A percentile compares a stretch with the other conserved stretches of the same genome.
Evolutionary conservation across 2,888 invertebrate genomes (phyloP).

Genomic region (Nysson spinosus): DNA sequence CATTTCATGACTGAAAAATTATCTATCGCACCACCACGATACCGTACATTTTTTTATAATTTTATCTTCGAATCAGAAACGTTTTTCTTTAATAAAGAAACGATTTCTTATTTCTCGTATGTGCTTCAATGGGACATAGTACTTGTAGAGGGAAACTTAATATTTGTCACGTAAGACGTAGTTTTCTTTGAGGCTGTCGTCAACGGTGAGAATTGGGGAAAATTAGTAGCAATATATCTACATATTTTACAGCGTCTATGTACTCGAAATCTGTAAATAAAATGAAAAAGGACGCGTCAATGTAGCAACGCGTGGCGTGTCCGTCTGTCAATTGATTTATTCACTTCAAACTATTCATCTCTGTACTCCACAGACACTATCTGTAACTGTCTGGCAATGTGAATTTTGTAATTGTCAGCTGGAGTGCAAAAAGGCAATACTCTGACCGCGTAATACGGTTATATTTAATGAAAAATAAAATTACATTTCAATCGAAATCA

Average conservation of each 20-base stretch:
- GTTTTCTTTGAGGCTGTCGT: conserved; percentile 12
- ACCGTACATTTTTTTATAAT: no score
- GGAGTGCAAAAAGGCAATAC: conserved; percentile 49
- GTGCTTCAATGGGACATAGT: not conserved
- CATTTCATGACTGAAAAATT: conserved; percentile 5
- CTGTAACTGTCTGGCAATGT: conserved; percentile 34
- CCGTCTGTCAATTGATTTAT: conserved; percentile 51
- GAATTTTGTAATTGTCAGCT: conserved; percentile 46
- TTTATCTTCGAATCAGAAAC: not conserved
- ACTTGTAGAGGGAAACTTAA: not conserved
- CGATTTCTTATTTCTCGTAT: not conserved
- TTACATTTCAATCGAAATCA: conserved; percentile 41
- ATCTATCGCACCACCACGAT: not conserved
- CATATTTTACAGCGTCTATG: conserved; percentile 46
- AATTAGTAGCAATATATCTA: conserved; percentile 42
- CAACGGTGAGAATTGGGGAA: not conserved
- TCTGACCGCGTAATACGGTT: conserved; percentile 46
- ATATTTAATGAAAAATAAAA: conserved; percentile 53
- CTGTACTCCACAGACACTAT: conserved; percentile 36
- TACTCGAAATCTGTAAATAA: conserved; percentile 39
- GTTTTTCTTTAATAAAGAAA: not conserved
- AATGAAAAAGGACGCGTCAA: conserved; percentile 9
- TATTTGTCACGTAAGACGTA: no score
- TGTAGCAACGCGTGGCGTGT: conserved; percentile 10
- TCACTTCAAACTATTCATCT: conserved; percentile 23